Conservation (phyloP, 2,113 vertebrate genomes). For the Equus quagga region DNA sequence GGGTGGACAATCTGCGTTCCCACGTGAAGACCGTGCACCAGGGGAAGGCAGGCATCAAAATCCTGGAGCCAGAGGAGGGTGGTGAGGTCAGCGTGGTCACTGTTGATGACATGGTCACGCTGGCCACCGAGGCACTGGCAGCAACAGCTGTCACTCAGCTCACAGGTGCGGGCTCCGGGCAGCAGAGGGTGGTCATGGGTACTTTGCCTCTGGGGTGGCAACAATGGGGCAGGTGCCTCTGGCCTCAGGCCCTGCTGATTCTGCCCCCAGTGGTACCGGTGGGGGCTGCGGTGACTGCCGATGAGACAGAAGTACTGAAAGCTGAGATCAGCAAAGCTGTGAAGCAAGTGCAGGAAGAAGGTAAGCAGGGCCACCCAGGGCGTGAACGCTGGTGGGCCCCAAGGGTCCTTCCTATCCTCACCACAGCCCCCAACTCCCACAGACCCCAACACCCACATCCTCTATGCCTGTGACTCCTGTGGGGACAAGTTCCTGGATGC, state of each 20-base stretch:
- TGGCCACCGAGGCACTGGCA: slow-evolving; percentile 94
- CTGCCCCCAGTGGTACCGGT: slow-evolving; percentile 92
- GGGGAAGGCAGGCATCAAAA: slow-evolving; percentile 97
- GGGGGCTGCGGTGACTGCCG: slow-evolving; percentile 91
- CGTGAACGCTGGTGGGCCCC: background rate
- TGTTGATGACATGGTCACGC: slow-evolving; percentile 94
- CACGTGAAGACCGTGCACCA: slow-evolving; percentile 98
- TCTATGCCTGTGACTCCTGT: slow-evolving; percentile 97
- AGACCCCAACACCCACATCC: slow-evolving; percentile 98
- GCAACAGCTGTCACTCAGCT: slow-evolving; percentile 95
- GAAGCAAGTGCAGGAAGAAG: slow-evolving; percentile 97
- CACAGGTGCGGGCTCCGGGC: slow-evolving; percentile 88
- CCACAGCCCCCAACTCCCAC: slow-evolving; percentile 41
- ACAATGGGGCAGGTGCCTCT: background rate
- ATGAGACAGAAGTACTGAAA: slow-evolving; percentile 97
- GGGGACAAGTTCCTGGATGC: slow-evolving; percentile 98
- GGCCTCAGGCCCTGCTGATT: slow-evolving; percentile 47
- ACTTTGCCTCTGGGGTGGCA: background rate
- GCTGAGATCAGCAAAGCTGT: slow-evolving; percentile 98
- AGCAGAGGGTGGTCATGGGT: background rate
- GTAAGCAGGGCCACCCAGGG: slow-evolving; percentile 83
- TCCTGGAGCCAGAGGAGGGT: slow-evolving; percentile 89
- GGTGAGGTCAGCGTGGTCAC: slow-evolving; percentile 96
- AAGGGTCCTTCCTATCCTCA: background rate
- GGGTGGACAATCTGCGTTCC: slow-evolving; percentile 98